Evolutionary conservation across 2,113 vertebrate species (phyloP), one percentile per base, ranked within the genome.

Genomic region (Scomber scombrus): DNA sequence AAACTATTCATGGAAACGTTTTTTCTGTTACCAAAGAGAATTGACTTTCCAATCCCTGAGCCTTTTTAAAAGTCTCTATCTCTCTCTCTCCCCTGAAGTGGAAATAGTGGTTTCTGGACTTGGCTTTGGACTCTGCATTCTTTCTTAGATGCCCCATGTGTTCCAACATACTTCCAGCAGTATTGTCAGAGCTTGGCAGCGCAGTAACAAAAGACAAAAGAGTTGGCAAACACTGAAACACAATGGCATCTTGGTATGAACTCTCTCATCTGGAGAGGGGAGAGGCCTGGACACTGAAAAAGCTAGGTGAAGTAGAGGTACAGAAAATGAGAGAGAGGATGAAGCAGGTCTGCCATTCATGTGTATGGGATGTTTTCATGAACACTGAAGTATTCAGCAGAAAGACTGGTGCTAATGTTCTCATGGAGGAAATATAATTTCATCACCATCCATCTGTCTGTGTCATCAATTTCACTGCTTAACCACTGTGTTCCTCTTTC

Each of bases 121-220:
- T 85, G 74, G 74, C 69, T 56, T n/a, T 2, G 11, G 49, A 21
- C 11, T n/a, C 34, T 54, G 46, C 71, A 81, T 74, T 88, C 18
- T 66, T 83, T 45, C 62, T 75, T 26, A 49, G 75, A 78, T 79
- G 75, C 65, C 71, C 79, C 49, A 78, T 70, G 71, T 87, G 78
- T 85, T 82, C 71, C 7, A 18, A 60, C 45, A 16, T 40, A 64
- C 65, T 66, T 78, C 72, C 72, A 82, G 50, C 50, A 54, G 58
- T 34, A 61, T 69, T 76, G 56, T 85, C 56, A 75, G 72, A 64
- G 13, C 55, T 50, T 82, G 83, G 81, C 85, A 80, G 58, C 11
- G 14, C 11, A 49, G 21, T 40, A 56, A 15, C 18, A 23, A 34
- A 19, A 43, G 55, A 15, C 18, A 23, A 34, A 19, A 43, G 55